phyloP scores from a whole-genome alignment of 2,888 invertebrate genomes.

The Rhyacophila evoluta region DNA sequence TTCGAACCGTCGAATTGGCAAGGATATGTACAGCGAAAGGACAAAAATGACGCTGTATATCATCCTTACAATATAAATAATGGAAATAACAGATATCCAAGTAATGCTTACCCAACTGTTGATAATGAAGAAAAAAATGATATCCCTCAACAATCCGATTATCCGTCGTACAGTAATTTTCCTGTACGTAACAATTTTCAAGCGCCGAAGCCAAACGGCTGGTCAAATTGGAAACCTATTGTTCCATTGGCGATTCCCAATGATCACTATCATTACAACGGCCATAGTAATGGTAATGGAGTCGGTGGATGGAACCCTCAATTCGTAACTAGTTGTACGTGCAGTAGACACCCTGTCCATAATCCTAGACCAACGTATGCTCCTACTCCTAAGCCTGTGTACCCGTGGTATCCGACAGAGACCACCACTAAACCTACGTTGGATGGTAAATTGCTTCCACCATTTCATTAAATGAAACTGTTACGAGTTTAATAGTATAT shows the following conservation, averaged over 20 bases:
- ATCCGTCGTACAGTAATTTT: background rate
- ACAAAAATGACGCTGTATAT: background rate
- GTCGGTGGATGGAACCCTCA: slow-evolving; percentile 37
- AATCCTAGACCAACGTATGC: slow-evolving; percentile 23
- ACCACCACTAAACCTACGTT: slow-evolving; percentile 43
- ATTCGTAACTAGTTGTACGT: slow-evolving; percentile 46
- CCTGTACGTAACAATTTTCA: background rate
- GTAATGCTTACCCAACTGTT: background rate
- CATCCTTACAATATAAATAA: background rate
- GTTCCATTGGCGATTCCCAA: slow-evolving; percentile 27
- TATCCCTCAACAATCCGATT: background rate
- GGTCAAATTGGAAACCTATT: slow-evolving; percentile 41
- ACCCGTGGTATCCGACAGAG: slow-evolving; percentile 46
- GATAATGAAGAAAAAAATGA: background rate
- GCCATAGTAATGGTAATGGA: slow-evolving; percentile 33
- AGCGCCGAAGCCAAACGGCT: slow-evolving; percentile 31
- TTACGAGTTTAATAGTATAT: too few species aligned
- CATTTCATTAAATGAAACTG: slow-evolving; percentile 47
- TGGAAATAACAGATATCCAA: background rate
- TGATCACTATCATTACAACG: slow-evolving; percentile 50
- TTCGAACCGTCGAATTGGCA: slow-evolving; percentile 39
- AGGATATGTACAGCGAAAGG: slow-evolving; percentile 33
- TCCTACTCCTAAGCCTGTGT: background rate
- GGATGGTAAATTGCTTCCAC: slow-evolving; percentile 47
- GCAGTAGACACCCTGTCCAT: slow-evolving; percentile 46